Conservation (phyloP, 2,797 vertebrate genomes). For the Anas bernieri region DNA sequence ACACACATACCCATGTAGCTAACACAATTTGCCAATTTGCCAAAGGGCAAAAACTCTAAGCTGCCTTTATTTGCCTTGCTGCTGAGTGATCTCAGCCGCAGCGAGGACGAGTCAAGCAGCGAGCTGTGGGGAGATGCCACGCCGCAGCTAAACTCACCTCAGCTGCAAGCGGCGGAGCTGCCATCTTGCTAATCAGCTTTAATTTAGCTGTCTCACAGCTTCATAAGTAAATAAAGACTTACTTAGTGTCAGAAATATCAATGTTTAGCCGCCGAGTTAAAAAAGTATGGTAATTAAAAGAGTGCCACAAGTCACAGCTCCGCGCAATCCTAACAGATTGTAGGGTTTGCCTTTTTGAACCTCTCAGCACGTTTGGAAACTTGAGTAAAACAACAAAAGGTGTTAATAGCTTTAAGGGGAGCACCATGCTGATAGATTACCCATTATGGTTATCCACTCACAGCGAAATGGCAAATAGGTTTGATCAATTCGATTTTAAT, state of each 20-base stretch:
- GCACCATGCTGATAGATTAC: conserved; percentile 92
- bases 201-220: conserved; percentile 81
- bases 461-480: conserved; percentile 89
- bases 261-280: conserved; percentile 43
- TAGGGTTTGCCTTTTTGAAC: conserved; percentile 88
- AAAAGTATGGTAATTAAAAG: conserved; percentile 76
- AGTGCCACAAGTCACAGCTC: conserved; percentile 78
- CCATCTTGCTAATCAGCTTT: conserved; percentile 81
- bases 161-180: conserved; percentile 61
- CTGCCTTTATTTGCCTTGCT: conserved; percentile 66
- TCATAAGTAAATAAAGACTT: conserved; percentile 82
- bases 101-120: conserved; percentile 57
- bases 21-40: conserved; percentile 91
- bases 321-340: conserved; percentile 84
- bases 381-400: conserved; percentile 92
- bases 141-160: conserved; percentile 60
- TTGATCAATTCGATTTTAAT: conserved; percentile 92
- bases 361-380: conserved; percentile 87
- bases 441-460: conserved; percentile 92
- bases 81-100: conserved; percentile 59
- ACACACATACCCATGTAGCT: conserved; percentile 86
- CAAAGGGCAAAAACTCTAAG: conserved; percentile 80
- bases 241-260: conserved; percentile 73
- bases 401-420: conserved; percentile 96
- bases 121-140: conserved; percentile 31